Conservation (phyloP, 2,113 vertebrate genomes). For the Menidia beryllina region DNA sequence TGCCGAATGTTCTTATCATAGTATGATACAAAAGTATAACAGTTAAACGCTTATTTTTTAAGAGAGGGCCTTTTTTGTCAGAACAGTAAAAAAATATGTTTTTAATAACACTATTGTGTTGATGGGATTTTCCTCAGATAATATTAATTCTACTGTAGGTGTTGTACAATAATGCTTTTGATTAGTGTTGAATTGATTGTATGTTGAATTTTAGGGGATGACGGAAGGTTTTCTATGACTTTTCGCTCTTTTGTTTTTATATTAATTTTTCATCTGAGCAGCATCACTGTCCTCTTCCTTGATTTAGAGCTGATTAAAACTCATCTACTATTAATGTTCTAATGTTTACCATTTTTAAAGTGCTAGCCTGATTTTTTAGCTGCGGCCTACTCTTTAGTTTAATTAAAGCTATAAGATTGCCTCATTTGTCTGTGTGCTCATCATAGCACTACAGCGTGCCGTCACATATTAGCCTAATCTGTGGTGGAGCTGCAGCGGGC, state of each 20-base stretch:
- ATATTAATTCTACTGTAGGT: neutral
- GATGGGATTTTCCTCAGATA: neutral
- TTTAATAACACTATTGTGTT: too few relatives aligned
- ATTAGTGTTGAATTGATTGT: neutral
- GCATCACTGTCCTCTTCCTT: neutral
- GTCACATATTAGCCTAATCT: conserved; percentile 93
- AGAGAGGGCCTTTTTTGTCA: neutral
- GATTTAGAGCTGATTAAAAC: conserved; percentile 50
- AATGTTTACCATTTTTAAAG: conserved; percentile 47
- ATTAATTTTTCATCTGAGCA: neutral
- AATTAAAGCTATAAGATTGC: conserved; percentile 85
- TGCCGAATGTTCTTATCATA: conserved; percentile 50
- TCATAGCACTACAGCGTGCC: conserved; percentile 88
- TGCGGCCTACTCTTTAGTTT: conserved; percentile 68
- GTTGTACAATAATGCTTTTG: neutral
- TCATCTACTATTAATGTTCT: conserved; percentile 47
- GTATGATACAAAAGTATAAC: too few relatives aligned
- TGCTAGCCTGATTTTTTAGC: conserved; percentile 26
- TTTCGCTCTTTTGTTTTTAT: neutral
- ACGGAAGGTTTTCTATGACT: neutral
- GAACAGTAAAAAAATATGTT: too few relatives aligned
- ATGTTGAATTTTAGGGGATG: too few relatives aligned
- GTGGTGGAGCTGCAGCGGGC: conserved; percentile 74
- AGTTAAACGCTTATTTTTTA: neutral
- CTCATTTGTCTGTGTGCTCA: conserved; percentile 89